These are phyloP conservation scores for Poecilia velifera DNA, from an alignment of 2,797 vertebrate species.

Conservation along the genomic window DNA sequence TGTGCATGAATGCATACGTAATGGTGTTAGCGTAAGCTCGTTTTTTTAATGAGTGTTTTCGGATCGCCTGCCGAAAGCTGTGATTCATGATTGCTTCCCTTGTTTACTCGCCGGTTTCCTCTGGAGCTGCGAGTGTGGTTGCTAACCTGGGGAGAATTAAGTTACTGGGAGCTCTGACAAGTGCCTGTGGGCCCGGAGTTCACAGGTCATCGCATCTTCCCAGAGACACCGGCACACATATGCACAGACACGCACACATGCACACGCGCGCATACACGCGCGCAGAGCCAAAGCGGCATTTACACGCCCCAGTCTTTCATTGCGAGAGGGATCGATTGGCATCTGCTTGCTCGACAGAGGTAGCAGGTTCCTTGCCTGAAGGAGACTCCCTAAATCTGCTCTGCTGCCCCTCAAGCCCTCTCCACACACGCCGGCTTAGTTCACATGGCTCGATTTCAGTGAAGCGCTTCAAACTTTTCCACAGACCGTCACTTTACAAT, in stretches of 20 bases:
- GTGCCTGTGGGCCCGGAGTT: slow-evolving; percentile 60
- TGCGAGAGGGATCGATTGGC: slow-evolving; percentile 50
- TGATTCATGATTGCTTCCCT: slow-evolving; percentile 70
- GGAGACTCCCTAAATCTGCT: slow-evolving; percentile 27
- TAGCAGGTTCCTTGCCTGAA: slow-evolving; percentile 35
- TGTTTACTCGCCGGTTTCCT: slow-evolving; percentile 74
- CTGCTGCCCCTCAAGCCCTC: background rate
- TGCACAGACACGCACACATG: slow-evolving; percentile 1
- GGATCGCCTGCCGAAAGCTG: slow-evolving; percentile 60
- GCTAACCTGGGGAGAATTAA: slow-evolving; percentile 43
- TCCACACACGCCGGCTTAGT: background rate
- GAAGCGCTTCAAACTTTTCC: background rate
- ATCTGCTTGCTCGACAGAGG: slow-evolving; percentile 13
- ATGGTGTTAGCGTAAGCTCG: slow-evolving; percentile 62
- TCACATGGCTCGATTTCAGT: slow-evolving; percentile 3
- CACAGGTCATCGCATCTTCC: slow-evolving; percentile 68
- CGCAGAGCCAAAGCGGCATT: slow-evolving; percentile 12
- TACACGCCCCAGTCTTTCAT: slow-evolving; percentile 29
- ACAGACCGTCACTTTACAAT: background rate
- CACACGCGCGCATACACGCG: background rate
- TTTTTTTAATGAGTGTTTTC: slow-evolving; percentile 58
- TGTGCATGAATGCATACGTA: slow-evolving; percentile 71
- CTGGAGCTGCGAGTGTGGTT: slow-evolving; percentile 45
- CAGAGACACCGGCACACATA: slow-evolving; percentile 24
- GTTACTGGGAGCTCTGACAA: slow-evolving; percentile 66